Evolutionary conservation across 1,140 invertebrate genomes (phyloP), one percentile per base, ranked within the genome.

Genomic region (Achroia grisella): DNA sequence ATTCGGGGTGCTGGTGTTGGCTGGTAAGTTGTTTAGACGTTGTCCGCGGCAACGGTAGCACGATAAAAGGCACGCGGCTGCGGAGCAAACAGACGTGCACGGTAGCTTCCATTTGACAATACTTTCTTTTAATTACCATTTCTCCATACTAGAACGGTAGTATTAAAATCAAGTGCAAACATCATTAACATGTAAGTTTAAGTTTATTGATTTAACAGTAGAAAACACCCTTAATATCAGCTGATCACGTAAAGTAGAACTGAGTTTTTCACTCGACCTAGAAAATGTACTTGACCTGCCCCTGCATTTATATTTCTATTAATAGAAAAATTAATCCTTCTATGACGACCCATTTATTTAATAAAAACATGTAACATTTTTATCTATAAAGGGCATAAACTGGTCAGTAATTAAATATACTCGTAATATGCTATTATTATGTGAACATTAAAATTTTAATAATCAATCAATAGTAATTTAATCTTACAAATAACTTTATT

Each of bases 1-100:
- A 61, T 51, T 44, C 56, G 55, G 64, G 62, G 67, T 71, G 56
- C 54, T 67, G 59, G 62, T 77, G 64, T 63, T 67, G 64, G 62
- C n/a, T 71, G 59, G 48, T 72, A 71, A 71, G 75, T 74, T 80
- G 76, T 83, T 81, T 75, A 66, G 58, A 63, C 67, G 77, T 84
- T 78, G 80, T 73, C 74, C 74, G 37, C 37, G 61, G 80, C 80
- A 84, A 84, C 80, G 67, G 71, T 66, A 73, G 70, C 67, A 60
- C 65, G 51, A 81, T 74, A 79, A 75, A 69, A 52, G 56, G 50
- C 57, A 65, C 59, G 59, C 59, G 51, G 56, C 51, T 52, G 45
- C 40, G 53, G 44, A 64, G 49, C 48, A 53, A 56, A 34, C 63
- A 60, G 62, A 67, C 71, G 72, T 71, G 59, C 45, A 48, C 58